Evolutionary conservation across 2,888 invertebrate species (phyloP), one percentile per base, ranked within the genome.

Genomic region (Pseudoips prasinana): DNA sequence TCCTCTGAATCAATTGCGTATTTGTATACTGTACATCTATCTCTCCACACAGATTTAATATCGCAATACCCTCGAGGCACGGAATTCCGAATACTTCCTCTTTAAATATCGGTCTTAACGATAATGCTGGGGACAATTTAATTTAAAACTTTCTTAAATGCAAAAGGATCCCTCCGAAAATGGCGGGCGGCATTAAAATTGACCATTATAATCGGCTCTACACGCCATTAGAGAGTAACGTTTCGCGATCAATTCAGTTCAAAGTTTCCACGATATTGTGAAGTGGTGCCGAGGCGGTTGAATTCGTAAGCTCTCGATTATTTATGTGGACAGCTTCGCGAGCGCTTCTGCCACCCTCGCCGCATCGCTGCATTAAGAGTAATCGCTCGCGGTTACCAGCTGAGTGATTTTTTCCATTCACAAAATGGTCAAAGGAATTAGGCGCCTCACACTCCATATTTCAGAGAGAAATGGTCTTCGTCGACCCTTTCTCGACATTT

Each of bases 371-470:
- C 66, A 63, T 73, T 75, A 73, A 71, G 70, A 83, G 77, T 85
- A 81, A 86, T 83, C 79, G 80, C 74, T 76, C 64, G 75, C 64
- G 77, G 79, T 67, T 73, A 70, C 63, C 61, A 41, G 69, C 69
- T 73, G 76, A 82, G 78, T 80, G 82, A 82, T 75, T 80, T 77
- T 78, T 78, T 77, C 75, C 78, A 85, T 83, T 82, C 72, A 69
- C 73, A 72, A 81, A 84, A 84, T 74, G 73, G 73, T 64, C 67
- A 46, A 70, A 80, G 68, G 74, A 81, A 82, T 85, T 80, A 80
- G 72, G 64, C 70, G 72, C 54, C 65, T 61, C 56, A 53, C 2
- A 72, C 75, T 75, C 73, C 73, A 81, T 81, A 78, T 80, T 75
- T 75, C 67, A 77, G 66, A 62, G 48, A 58, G 62, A 67, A 55